These are phyloP conservation scores for Psephotus haematonotus DNA, from an alignment of 2,113 vertebrate genomes.

Conservation along the genomic window DNA sequence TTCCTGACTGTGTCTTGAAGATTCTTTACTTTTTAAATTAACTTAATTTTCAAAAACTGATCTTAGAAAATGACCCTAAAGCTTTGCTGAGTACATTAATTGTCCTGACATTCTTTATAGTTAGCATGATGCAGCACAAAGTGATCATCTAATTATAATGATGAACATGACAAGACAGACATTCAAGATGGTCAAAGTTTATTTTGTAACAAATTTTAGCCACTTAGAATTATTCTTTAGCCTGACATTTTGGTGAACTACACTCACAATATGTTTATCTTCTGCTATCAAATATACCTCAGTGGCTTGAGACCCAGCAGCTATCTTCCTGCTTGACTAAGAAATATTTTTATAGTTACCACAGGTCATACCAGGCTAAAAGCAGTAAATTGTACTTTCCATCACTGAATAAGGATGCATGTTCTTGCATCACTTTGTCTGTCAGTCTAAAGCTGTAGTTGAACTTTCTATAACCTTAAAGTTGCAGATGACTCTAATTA, in stretches of 20 bases:
- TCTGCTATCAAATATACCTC: slow-evolving; percentile 6
- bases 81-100: not conserved
- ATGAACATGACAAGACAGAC: not conserved
- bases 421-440: not conserved
- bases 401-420: not conserved
- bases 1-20: not conserved
- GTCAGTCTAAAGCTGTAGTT: not conserved
- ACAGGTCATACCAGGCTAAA: not conserved
- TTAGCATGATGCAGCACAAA: not conserved
- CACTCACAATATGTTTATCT: slow-evolving; percentile 17
- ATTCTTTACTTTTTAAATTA: not conserved
- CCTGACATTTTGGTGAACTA: not conserved
- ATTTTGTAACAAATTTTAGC: not conserved
- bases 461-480: slow-evolving; percentile 2
- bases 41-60: not conserved
- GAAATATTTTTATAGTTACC: slow-evolving; percentile 11
- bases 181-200: not conserved
- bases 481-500: not conserved
- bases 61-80: not conserved
- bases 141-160: not conserved
- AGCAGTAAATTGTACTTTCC: not conserved
- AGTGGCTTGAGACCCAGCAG: not conserved
- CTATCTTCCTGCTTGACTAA: slow-evolving; percentile 19
- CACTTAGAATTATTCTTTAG: not conserved
- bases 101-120: not conserved